phyloP scores from a whole-genome alignment of 2,113 vertebrate species.

The Oophaga pumilio region DNA sequence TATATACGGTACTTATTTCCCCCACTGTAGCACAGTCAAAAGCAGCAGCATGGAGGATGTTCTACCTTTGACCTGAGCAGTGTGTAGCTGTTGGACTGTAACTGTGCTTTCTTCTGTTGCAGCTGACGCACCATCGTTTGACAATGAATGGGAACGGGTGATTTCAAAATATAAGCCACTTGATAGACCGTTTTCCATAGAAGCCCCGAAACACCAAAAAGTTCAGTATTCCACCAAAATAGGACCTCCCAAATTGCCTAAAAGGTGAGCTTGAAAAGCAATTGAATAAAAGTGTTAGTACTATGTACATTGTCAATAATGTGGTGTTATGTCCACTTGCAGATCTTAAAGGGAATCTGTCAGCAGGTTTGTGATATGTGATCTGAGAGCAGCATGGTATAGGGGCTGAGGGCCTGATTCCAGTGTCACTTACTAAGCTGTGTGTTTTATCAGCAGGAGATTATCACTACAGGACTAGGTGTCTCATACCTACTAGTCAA shows the following conservation, averaged over 20 bases:
- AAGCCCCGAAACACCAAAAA: slow-evolving; percentile 64
- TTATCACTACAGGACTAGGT: no score
- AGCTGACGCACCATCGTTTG: slow-evolving; percentile 87
- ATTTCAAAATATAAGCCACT: slow-evolving; percentile 75
- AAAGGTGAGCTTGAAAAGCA: slow-evolving; percentile 73
- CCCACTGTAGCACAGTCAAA: no score
- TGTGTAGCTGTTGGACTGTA: not conserved
- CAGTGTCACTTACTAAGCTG: no score
- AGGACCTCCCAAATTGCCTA: slow-evolving; percentile 59
- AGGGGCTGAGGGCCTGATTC: no score
- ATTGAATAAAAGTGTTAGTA: not conserved
- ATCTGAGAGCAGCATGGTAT: no score
- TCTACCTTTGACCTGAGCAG: no score
- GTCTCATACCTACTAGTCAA: no score
- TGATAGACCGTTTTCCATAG: slow-evolving; percentile 62
- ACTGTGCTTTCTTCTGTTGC: slow-evolving; percentile 46
- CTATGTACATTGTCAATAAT: not conserved
- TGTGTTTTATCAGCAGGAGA: no score
- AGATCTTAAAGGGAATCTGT: not conserved
- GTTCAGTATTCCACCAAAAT: slow-evolving; percentile 65
- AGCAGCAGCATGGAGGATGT: no score
- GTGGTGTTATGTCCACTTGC: not conserved
- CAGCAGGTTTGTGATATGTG: no score
- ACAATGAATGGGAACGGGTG: slow-evolving; percentile 87
- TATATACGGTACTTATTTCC: no score